phyloP scores from a whole-genome alignment of 1,140 invertebrate genomes.

The Glossosoma conforme region DNA sequence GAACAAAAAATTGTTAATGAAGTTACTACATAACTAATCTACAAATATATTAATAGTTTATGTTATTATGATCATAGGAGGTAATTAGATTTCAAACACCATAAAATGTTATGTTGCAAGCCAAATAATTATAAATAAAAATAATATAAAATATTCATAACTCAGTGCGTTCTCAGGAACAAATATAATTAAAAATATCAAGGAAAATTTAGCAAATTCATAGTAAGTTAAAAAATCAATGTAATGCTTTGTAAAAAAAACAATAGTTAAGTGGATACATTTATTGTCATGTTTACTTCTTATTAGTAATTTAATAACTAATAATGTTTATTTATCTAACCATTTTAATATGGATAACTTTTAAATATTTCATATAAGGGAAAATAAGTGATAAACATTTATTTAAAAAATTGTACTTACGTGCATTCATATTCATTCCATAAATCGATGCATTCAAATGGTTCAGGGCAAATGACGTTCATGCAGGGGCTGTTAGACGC shows the following conservation, averaged over 20 bases:
- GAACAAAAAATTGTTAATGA: no score
- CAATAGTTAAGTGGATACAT: no score
- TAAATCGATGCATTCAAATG: slow-evolving; percentile 93
- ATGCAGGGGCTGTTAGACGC: slow-evolving; percentile 91
- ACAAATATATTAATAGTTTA: no score
- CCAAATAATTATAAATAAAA: no score
- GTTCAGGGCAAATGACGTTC: slow-evolving; percentile 84
- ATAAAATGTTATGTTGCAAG: no score
- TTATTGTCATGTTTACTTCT: no score
- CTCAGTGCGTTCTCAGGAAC: slow-evolving; percentile 42
- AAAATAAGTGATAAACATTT: not conserved
- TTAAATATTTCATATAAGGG: slow-evolving; percentile 11
- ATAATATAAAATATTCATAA: no score
- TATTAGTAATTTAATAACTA: not conserved
- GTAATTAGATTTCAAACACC: no score
- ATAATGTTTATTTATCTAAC: not conserved
- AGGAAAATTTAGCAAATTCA: not conserved
- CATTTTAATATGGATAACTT: slow-evolving; percentile 6
- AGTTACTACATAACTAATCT: no score
- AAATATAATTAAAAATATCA: no score
- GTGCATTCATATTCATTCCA: slow-evolving; percentile 98
- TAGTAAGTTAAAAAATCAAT: not conserved
- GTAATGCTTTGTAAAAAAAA: no score
- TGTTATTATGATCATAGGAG: no score
- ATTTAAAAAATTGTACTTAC: slow-evolving; percentile 58